phyloP scores from a whole-genome alignment of 2,113 vertebrate species.

The Coptodon bakossiorum region DNA sequence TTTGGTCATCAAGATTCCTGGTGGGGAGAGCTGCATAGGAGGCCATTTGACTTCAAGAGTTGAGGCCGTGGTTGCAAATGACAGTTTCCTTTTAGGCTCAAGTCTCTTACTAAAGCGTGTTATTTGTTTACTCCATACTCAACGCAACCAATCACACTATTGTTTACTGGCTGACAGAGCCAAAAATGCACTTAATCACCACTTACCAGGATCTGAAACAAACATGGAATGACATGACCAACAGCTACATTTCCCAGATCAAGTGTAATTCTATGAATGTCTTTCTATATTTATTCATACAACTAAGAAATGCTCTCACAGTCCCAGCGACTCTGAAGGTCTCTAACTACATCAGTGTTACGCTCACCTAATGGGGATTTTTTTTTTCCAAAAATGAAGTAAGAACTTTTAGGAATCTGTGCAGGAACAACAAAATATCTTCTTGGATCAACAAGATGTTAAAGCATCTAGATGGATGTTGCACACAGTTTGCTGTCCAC shows the following conservation, averaged over 20 bases:
- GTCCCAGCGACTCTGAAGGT: neutral
- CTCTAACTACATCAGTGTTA: neutral
- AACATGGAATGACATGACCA: constrained; percentile 42
- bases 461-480: neutral
- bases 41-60: constrained; percentile 41
- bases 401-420: constrained; percentile 18
- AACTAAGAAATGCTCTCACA: constrained; percentile 38
- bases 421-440: constrained; percentile 28
- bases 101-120: constrained; percentile 54
- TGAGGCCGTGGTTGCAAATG: constrained; percentile 28
- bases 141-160: constrained; percentile 47
- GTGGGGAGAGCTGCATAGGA: constrained; percentile 59
- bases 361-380: neutral
- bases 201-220: constrained; percentile 52
- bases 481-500: neutral
- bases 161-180: constrained; percentile 58
- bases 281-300: constrained; percentile 52
- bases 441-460: constrained; percentile 1
- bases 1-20: constrained; percentile 67
- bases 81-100: constrained; percentile 55
- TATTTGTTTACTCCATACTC: constrained; percentile 60
- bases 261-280: constrained; percentile 31
- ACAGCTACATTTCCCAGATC: constrained; percentile 51
- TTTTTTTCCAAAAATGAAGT: neutral
- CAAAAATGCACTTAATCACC: constrained; percentile 63